A percentile compares a stretch with the other conserved stretches of the same genome.
phyloP scores from a whole-genome alignment of 2,888 invertebrate genomes.

The Ptychoptera contaminata region DNA sequence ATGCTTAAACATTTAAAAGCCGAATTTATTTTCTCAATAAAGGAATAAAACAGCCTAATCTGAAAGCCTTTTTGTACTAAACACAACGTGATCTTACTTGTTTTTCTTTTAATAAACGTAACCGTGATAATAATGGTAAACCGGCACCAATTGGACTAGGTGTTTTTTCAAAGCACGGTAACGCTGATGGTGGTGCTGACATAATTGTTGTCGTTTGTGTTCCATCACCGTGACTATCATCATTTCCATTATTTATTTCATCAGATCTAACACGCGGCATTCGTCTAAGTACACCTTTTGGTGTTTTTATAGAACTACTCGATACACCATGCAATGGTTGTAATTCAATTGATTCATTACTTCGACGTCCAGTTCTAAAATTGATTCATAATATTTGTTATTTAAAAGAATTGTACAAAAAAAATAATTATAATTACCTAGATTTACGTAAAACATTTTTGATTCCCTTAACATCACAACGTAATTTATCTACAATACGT shows the following conservation, averaged over 20 bases:
- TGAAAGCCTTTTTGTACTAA: background rate
- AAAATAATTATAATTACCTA: conserved; percentile 35
- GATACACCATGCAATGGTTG: conserved; percentile 38
- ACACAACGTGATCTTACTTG: conserved; percentile 37
- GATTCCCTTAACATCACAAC: conserved; percentile 65
- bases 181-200: too few relatives aligned
- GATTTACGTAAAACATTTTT: conserved; percentile 41
- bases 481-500: conserved; percentile 66
- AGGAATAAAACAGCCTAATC: conserved; percentile 1
- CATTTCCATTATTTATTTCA: conserved; percentile 40
- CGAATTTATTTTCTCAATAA: background rate
- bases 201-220: conserved; percentile 21
- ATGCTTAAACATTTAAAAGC: too few relatives aligned
- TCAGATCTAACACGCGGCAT: conserved; percentile 63
- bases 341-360: conserved; percentile 51
- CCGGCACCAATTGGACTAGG: conserved; percentile 71
- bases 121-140: conserved; percentile 57
- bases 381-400: background rate
- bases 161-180: conserved; percentile 30
- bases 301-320: conserved; percentile 24
- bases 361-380: conserved; percentile 18
- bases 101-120: conserved; percentile 71
- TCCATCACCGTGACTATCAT: conserved; percentile 9
- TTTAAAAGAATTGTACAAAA: background rate
- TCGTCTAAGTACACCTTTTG: conserved; percentile 46